Conservation (phyloP, 2,888 invertebrate genomes). For the Lasioglossum zephyrum region DNA sequence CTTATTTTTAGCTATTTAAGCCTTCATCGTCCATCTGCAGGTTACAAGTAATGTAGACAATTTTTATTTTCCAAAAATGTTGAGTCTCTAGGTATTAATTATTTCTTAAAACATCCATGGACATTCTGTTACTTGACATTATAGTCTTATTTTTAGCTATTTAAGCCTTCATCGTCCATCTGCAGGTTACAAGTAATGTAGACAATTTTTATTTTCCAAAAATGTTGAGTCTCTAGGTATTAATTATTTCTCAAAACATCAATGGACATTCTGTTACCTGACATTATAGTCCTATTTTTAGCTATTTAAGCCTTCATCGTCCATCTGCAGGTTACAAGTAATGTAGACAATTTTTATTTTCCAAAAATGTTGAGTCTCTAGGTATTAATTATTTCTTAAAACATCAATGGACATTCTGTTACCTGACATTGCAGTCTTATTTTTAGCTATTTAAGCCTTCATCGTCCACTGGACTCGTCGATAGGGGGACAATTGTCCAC, state of each 20-base stretch:
- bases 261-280: background rate
- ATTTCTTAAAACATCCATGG: background rate
- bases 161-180: conserved; percentile 23
- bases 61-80: no score
- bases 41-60: no score
- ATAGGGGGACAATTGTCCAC: conserved; percentile 66
- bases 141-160: background rate
- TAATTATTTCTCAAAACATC: background rate
- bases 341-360: no score
- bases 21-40: conserved; percentile 12
- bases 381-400: background rate
- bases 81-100: background rate
- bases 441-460: conserved; percentile 13
- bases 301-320: conserved; percentile 8
- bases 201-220: no score
- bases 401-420: background rate
- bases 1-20: background rate
- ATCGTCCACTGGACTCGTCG: conserved; percentile 32
- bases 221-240: background rate
- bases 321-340: background rate
- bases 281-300: background rate
- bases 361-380: no score
- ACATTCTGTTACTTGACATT: background rate
- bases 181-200: no score
- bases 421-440: no score